Conservation (phyloP, 2,113 vertebrate genomes). For the Oxyruncus cristatus region DNA sequence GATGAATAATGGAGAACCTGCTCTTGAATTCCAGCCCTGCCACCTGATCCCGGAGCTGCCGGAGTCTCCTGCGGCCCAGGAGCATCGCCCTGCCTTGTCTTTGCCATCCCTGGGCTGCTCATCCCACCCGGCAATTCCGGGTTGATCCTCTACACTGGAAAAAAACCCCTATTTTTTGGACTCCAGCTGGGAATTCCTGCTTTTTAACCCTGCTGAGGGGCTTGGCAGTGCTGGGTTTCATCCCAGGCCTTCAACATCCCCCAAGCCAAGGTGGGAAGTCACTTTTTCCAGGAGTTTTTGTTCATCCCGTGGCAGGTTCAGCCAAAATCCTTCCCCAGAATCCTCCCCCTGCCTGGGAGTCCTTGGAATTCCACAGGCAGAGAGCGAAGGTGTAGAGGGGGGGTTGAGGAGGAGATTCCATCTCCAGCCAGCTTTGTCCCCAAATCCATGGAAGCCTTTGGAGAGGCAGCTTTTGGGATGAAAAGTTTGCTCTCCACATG, state of each 20-base stretch:
- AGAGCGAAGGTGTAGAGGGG: background rate
- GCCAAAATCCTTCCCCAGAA: background rate
- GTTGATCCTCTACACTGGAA: too few species aligned
- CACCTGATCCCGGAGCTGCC: background rate
- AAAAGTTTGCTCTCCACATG: fast-evolving
- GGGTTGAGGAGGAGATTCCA: background rate
- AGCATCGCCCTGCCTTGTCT: too few species aligned
- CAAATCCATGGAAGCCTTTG: fast-evolving
- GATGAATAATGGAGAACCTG: background rate
- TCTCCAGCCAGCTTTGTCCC: too few species aligned
- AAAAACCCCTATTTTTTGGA: background rate
- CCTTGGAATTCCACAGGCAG: background rate
- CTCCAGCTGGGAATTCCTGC: background rate
- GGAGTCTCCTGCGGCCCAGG: too few species aligned
- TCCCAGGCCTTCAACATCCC: fast-evolving
- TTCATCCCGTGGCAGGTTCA: background rate
- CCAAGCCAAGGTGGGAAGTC: background rate
- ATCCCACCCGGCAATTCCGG: background rate
- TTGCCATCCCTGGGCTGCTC: background rate
- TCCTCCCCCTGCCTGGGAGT: background rate
- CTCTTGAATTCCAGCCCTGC: background rate
- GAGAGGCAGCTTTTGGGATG: background rate
- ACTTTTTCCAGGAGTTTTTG: background rate
- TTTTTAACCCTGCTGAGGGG: background rate
- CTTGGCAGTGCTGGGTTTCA: background rate